Evolutionary conservation across 1,140 invertebrate genomes (phyloP).

Genomic region (Lepidurus apus): DNA sequence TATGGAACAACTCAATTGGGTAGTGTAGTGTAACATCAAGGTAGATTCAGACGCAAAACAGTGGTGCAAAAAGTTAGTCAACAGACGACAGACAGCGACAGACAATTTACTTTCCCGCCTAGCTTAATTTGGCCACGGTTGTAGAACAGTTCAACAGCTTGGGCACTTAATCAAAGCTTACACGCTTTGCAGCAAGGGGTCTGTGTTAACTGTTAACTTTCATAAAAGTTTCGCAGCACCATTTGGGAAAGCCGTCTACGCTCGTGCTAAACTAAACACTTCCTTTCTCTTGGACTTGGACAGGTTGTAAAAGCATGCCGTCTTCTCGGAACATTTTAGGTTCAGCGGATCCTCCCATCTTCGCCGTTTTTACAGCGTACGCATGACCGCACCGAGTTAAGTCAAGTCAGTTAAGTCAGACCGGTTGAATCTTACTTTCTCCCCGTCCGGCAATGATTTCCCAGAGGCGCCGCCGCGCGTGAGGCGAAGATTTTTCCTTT

Average conservation of each 20-base stretch:
- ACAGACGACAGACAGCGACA: too few species aligned
- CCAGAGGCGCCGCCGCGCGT: not conserved
- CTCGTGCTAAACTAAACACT: constrained; percentile 21
- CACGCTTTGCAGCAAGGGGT: not conserved
- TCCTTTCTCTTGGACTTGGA: not conserved
- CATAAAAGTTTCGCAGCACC: not conserved
- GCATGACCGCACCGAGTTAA: not conserved
- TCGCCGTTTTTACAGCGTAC: not conserved
- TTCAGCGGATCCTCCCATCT: not conserved
- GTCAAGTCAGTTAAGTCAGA: not conserved
- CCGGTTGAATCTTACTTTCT: constrained; percentile 5
- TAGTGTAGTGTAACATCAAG: too few species aligned
- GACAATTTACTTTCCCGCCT: too few species aligned
- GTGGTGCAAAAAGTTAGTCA: too few species aligned
- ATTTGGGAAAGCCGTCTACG: not conserved
- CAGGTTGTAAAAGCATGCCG: not conserved
- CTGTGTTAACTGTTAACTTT: not conserved
- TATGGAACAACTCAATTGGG: too few species aligned
- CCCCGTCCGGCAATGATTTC: not conserved
- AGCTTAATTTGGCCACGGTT: too few species aligned
- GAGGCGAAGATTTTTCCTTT: not conserved
- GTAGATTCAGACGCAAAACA: too few species aligned
- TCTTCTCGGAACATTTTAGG: not conserved
- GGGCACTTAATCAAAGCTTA: not conserved
- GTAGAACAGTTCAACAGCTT: too few species aligned